phyloP scores from a whole-genome alignment of 1,140 invertebrate genomes.

The Pogonognathellus flavescens region DNA sequence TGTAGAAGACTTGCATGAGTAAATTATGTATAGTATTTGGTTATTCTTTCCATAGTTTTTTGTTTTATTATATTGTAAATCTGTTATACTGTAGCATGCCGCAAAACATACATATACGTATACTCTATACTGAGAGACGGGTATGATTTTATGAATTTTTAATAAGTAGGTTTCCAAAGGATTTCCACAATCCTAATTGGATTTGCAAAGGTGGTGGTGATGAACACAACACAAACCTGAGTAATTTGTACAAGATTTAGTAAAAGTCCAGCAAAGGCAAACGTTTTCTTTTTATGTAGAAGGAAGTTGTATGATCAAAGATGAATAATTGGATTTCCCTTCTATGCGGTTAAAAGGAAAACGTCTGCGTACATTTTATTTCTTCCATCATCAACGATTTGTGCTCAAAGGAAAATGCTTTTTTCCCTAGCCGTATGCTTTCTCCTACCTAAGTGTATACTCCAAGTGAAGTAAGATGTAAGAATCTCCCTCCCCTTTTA shows the following conservation, averaged over 20 bases:
- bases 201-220: not conserved
- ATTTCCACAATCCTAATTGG: not conserved
- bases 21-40: not conserved
- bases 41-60: too few relatives aligned
- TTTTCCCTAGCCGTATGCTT: not conserved
- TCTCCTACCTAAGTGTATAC: not conserved
- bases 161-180: not conserved
- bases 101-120: too few relatives aligned
- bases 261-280: not conserved
- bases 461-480: not conserved
- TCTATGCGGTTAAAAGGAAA: not conserved
- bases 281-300: not conserved
- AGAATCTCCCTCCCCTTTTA: not conserved
- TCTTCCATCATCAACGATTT: slow-evolving; percentile 21
- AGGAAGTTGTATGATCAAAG: slow-evolving; percentile 10
- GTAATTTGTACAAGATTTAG: not conserved
- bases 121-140: not conserved
- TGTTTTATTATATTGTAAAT: too few relatives aligned
- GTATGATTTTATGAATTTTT: not conserved
- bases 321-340: slow-evolving; percentile 1
- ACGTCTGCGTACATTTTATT: slow-evolving; percentile 7
- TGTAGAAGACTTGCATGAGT: not conserved
- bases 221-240: not conserved
- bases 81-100: too few relatives aligned
- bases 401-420: slow-evolving; percentile 2